Percentiles rank a stretch among this genome's conserved stretches.
Conservation (phyloP, 1,140 invertebrate species). For the Triops cancriformis region DNA sequence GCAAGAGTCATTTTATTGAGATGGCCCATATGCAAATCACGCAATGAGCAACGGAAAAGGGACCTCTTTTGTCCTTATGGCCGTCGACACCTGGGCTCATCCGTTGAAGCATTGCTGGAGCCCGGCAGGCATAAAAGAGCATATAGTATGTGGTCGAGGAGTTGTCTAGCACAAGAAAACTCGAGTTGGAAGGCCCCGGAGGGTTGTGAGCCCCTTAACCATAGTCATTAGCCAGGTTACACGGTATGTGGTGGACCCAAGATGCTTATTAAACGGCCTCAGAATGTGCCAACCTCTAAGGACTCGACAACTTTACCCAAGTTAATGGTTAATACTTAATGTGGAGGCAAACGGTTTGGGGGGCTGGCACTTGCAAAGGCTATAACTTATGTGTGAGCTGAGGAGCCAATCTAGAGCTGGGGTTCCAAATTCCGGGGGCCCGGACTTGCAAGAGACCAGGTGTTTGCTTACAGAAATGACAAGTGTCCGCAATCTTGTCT, state of each 20-base stretch:
- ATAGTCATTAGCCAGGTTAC: constrained; percentile 28
- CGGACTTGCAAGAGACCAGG: not conserved
- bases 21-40: not conserved
- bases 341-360: constrained; percentile 12
- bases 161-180: not conserved
- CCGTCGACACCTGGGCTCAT: constrained; percentile 2
- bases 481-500: not conserved
- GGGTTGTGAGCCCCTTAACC: constrained; percentile 22
- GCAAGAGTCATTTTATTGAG: not conserved
- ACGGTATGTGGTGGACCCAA: constrained; percentile 28
- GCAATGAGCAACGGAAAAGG: constrained; percentile 7
- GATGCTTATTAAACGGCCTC: constrained; percentile 29
- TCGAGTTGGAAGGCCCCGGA: not conserved
- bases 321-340: constrained; percentile 14
- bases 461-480: not conserved
- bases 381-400: constrained; percentile 5
- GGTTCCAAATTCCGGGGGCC: not conserved
- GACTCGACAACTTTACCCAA: constrained; percentile 13
- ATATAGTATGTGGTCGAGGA: not conserved
- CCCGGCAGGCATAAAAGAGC: not conserved
- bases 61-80: constrained; percentile 3
- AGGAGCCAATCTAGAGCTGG: not conserved
- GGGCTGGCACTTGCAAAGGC: not conserved
- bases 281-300: constrained; percentile 23
- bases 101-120: not conserved